Conservation (phyloP, 2,797 vertebrate species). For the Micropoecilia bifurca region DNA sequence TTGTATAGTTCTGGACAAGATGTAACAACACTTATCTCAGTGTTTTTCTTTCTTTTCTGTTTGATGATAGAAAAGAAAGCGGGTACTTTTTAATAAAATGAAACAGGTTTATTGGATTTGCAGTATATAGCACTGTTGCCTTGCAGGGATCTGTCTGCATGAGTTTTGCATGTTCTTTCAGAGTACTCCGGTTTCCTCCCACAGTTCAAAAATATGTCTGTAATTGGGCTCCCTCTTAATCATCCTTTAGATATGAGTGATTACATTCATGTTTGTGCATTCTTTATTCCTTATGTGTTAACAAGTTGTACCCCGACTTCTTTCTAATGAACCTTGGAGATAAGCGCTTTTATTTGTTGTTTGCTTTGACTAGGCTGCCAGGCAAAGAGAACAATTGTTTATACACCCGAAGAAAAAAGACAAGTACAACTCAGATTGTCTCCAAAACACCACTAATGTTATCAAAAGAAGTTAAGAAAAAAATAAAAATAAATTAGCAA, state of each 20-base stretch:
- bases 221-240: not conserved
- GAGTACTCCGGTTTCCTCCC: not conserved
- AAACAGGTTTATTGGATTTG: not conserved
- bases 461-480: not conserved
- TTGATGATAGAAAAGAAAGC: not conserved
- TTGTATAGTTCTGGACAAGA: not conserved
- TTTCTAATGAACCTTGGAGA: not conserved
- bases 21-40: not conserved
- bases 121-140: not conserved
- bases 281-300: not conserved
- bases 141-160: not conserved
- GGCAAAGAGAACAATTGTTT: not conserved
- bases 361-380: slow-evolving; percentile 1
- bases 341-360: not conserved
- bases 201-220: not conserved
- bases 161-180: not conserved
- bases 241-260: not conserved
- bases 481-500: not conserved
- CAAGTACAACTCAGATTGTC: not conserved
- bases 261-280: not conserved
- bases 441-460: not conserved
- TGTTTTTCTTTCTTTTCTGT: not conserved
- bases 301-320: not conserved
- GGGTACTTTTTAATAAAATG: not conserved
- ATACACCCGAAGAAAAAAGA: not conserved